Evolutionary conservation across 2,888 invertebrate genomes (phyloP).

Genomic region (Lepas anatifera): DNA sequence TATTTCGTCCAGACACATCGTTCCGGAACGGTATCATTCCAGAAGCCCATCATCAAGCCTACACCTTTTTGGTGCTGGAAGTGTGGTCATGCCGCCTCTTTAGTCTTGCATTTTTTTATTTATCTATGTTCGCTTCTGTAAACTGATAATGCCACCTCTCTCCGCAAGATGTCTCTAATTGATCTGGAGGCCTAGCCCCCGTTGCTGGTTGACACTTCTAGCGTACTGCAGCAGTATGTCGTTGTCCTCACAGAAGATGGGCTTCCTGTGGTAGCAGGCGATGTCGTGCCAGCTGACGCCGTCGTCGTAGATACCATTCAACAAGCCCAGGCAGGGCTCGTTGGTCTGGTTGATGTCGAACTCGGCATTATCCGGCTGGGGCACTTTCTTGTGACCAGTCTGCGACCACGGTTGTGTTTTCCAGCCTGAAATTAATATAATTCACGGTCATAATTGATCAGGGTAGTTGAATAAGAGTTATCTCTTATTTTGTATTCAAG

Average conservation of each 20-base stretch:
- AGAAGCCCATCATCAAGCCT: no score
- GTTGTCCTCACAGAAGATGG: constrained; percentile 82
- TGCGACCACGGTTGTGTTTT: constrained; percentile 26
- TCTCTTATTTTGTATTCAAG: no score
- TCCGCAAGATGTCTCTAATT: background rate
- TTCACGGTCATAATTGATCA: no score
- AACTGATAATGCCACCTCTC: background rate
- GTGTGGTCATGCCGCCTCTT: no score
- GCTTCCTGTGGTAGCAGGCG: constrained; percentile 72
- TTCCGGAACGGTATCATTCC: no score
- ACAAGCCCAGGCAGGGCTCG: constrained; percentile 73
- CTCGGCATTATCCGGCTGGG: constrained; percentile 28
- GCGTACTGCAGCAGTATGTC: constrained; percentile 57
- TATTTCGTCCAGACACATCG: no score
- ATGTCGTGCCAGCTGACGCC: constrained; percentile 80
- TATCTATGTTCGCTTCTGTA: no score
- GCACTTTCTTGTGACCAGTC: constrained; percentile 25
- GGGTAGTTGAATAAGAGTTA: no score
- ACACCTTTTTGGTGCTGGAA: no score
- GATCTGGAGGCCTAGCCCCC: background rate
- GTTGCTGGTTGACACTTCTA: background rate
- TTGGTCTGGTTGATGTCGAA: constrained; percentile 29
- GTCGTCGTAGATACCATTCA: constrained; percentile 85
- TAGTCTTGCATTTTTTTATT: no score
- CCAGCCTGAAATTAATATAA: constrained; percentile 26